phyloP scores from a whole-genome alignment of 1,140 invertebrate genomes.

The Drosophila kepulauana region DNA sequence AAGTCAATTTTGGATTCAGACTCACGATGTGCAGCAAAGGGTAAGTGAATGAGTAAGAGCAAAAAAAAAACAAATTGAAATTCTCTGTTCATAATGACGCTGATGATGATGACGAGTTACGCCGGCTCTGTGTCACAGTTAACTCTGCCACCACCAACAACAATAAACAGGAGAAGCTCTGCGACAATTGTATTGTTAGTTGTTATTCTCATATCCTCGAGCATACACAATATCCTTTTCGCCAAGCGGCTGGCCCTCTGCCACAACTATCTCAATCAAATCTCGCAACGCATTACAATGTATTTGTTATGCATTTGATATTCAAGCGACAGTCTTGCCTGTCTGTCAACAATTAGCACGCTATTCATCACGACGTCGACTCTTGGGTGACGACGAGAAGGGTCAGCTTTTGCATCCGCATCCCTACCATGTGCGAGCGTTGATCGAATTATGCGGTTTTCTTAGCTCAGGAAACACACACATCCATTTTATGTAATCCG shows the following conservation, averaged over 20 bases:
- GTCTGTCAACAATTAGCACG: conserved; percentile 85
- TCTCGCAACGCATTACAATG: conserved; percentile 38
- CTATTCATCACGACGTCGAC: conserved; percentile 81
- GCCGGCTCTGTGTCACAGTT: conserved; percentile 73
- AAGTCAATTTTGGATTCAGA: conserved; percentile 66
- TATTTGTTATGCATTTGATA: conserved; percentile 73
- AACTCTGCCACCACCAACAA: conserved; percentile 35
- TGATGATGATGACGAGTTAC: conserved; percentile 45
- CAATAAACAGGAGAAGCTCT: conserved; percentile 3
- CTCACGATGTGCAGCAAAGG: conserved; percentile 46
- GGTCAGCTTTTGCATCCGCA: conserved; percentile 41
- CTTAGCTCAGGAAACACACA: conserved; percentile 11
- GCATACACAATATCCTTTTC: conserved; percentile 21
- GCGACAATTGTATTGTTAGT: conserved; percentile 53
- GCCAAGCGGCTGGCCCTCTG: conserved; percentile 18
- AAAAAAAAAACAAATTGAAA: conserved; percentile 54
- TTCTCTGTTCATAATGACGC: conserved; percentile 36
- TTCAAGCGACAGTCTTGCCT: conserved; percentile 71
- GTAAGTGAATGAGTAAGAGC: conserved; percentile 23
- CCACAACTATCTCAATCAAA: conserved; percentile 70
- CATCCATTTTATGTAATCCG: conserved; percentile 15
- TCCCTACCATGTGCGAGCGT: conserved; percentile 11
- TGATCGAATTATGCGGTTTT: conserved; percentile 50
- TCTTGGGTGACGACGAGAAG: conserved; percentile 36
- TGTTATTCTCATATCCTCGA: conserved; percentile 12